A percentile compares a stretch with the other conserved stretches of the same genome.
phyloP scores from a whole-genome alignment of 1,140 invertebrate genomes.

The Eriosoma lanigerum region DNA sequence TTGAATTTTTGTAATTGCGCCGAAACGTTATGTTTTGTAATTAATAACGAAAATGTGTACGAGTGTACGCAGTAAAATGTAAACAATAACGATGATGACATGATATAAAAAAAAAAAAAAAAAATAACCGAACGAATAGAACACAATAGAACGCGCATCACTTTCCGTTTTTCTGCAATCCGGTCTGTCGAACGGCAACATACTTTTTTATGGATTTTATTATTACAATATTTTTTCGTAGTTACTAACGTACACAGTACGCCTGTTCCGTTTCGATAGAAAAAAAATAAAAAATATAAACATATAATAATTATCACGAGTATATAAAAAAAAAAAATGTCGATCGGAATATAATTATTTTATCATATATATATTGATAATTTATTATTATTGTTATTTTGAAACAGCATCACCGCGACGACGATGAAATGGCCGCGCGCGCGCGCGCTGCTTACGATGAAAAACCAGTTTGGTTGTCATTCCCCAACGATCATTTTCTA shows the following conservation, averaged over 20 bases:
- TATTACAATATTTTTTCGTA: too few relatives aligned
- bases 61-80: too few relatives aligned
- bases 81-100: too few relatives aligned
- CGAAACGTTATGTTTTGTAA: too few relatives aligned
- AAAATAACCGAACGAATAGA: too few relatives aligned
- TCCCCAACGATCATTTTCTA: conserved; percentile 49
- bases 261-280: not conserved
- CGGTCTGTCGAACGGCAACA: too few relatives aligned
- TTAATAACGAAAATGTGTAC: too few relatives aligned
- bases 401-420: conserved; percentile 14
- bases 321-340: too few relatives aligned
- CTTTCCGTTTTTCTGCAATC: too few relatives aligned
- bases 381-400: conserved; percentile 39
- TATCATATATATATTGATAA: not conserved
- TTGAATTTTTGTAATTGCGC: not conserved
- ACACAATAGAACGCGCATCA: too few relatives aligned
- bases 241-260: too few relatives aligned
- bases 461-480: conserved; percentile 51
- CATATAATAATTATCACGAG: not conserved
- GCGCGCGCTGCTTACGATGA: conserved; percentile 19
- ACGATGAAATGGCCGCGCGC: not conserved
- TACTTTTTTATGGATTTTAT: too few relatives aligned
- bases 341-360: not conserved
- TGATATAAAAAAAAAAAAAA: conserved; percentile 5
- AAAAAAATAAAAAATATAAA: not conserved